Evolutionary conservation across 2,113 vertebrate species (phyloP), one percentile per base, ranked within the genome.

Genomic region (Rhinolophus ferrumequinum): DNA sequence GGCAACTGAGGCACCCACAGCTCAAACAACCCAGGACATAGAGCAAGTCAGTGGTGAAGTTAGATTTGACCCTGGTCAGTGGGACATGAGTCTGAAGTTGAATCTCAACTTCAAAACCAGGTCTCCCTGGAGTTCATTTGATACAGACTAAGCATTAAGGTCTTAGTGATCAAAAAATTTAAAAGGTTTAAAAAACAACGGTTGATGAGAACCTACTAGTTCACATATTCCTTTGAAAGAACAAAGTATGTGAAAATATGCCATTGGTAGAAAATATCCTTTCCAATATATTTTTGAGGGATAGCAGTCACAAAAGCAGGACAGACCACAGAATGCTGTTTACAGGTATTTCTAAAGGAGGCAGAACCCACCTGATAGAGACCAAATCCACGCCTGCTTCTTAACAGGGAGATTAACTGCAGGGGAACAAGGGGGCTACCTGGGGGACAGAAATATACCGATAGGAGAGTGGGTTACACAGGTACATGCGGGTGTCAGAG

Each of bases 81-180:
- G 6, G 44, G 19, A 35, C 64, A 18, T 10, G 30, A 41, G 81
- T 3, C 26, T 24, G 73, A 64, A 41, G 81, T 22, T 56, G 60
- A 62, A 18, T 19, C 44, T 19, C 1, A 10, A 41, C n/a, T n/a
- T 54, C 52, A 44, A 66, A 52, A 30, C 8, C 30, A 26, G 54
- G 52, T 1, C 19, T 19, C 18, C 8, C 18, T 0, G 35, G 60
- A 38, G 14, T 2, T 10, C 6, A 7, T 26, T 6, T 0, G 30
- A 54, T 18, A 14, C 1, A 19, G 1, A 10, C 77, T 2, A 18
- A n/a, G 44, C 28, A 54, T 44, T 52, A 2, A 69, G 62, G 28
- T 30, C 85, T 24, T 18, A 6, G 33, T 8, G 21, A n/a, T n/a
- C 18, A 1, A 75, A 79, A 35, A 30, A 50, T 50, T 21, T 19